Conservation (phyloP, 2,888 invertebrate species). For the Anarsia innoxiella region DNA sequence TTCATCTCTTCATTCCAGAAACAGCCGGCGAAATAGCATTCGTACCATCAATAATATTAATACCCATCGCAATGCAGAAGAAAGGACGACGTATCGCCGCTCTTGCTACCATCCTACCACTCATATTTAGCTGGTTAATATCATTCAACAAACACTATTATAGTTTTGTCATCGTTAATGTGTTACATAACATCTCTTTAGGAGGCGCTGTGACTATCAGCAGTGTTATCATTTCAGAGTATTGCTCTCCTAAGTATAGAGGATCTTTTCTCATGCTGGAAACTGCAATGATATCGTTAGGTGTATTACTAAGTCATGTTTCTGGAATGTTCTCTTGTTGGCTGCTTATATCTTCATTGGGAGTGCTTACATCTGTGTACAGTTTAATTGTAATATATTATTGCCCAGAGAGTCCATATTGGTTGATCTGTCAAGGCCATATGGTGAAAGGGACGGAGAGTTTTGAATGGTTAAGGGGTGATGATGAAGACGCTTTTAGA, state of each 20-base stretch:
- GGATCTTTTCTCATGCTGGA: slow-evolving; percentile 21
- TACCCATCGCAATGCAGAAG: slow-evolving; percentile 25
- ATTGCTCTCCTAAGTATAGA: slow-evolving; percentile 21
- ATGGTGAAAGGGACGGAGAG: slow-evolving; percentile 20
- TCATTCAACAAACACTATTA: slow-evolving; percentile 16
- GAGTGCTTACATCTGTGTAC: slow-evolving; percentile 16
- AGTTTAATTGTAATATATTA: slow-evolving; percentile 17
- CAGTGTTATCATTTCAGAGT: slow-evolving; percentile 24
- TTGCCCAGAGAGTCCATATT: slow-evolving; percentile 25
- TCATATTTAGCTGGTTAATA: slow-evolving; percentile 23
- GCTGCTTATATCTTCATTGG: slow-evolving; percentile 18
- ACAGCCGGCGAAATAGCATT: slow-evolving; percentile 24
- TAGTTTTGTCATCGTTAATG: slow-evolving; percentile 18
- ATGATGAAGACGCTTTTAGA: slow-evolving; percentile 18
- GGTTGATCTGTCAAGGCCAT: slow-evolving; percentile 23
- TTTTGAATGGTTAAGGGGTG: slow-evolving; percentile 22
- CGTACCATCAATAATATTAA: slow-evolving; percentile 23
- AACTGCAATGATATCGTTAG: slow-evolving; percentile 25
- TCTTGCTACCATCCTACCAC: slow-evolving; percentile 20
- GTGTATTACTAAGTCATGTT: slow-evolving; percentile 23
- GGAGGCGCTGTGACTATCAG: slow-evolving; percentile 25
- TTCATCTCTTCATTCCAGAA: slow-evolving; percentile 26
- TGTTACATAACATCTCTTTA: slow-evolving; percentile 21
- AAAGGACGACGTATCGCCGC: slow-evolving; percentile 22
- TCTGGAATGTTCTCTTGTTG: slow-evolving; percentile 19